phyloP scores from a whole-genome alignment of 2,888 invertebrate genomes.

The Harpalus rubripes region DNA sequence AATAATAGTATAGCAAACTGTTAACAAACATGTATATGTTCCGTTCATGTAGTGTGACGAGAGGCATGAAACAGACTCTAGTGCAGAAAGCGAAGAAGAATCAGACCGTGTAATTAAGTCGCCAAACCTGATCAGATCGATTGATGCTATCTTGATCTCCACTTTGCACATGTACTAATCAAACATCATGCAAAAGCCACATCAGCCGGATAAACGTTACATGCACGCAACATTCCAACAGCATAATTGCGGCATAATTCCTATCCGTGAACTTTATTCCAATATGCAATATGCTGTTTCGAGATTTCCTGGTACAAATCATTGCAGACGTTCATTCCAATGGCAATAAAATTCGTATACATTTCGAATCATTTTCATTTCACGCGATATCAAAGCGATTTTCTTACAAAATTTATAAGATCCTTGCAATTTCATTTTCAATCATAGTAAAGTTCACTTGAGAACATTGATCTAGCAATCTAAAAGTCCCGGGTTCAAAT shows the following conservation, averaged over 20 bases:
- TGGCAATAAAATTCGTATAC: too few relatives aligned
- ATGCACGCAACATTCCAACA: background rate
- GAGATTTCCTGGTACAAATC: background rate
- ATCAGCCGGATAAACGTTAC: background rate
- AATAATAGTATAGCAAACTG: too few relatives aligned
- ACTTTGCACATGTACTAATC: constrained; percentile 32
- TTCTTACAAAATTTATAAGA: too few relatives aligned
- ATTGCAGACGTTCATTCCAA: too few relatives aligned
- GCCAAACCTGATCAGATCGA: constrained; percentile 48
- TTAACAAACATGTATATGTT: background rate
- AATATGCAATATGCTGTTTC: too few relatives aligned
- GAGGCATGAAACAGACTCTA: background rate
- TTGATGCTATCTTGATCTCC: constrained; percentile 13
- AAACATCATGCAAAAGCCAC: constrained; percentile 2
- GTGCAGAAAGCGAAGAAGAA: constrained; percentile 19
- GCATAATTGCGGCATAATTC: background rate
- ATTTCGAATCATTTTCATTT: too few relatives aligned
- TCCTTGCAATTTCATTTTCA: too few relatives aligned
- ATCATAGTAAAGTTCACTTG: too few relatives aligned
- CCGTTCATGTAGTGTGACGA: background rate
- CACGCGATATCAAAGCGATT: too few relatives aligned
- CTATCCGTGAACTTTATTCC: background rate
- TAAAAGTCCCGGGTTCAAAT: too few relatives aligned
- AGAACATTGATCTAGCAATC: too few relatives aligned
- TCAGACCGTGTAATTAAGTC: constrained; percentile 49